Percentiles rank a stretch among this genome's conserved stretches.
phyloP scores from a whole-genome alignment of 2,113 vertebrate genomes.

The Excalfactoria chinensis region DNA sequence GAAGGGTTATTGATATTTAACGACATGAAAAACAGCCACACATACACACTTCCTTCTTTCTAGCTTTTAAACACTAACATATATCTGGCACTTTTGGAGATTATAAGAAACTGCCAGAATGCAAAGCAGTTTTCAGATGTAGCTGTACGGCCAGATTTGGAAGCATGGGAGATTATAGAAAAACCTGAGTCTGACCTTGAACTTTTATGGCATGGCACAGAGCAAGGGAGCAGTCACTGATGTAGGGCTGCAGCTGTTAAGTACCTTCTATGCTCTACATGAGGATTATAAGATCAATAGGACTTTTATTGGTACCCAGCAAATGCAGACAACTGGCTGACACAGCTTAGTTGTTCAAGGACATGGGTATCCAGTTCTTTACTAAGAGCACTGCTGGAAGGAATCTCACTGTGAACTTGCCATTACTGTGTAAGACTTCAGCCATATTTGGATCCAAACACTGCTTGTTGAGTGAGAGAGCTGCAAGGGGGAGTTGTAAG shows the following conservation, averaged over 20 bases:
- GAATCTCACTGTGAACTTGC: neutral
- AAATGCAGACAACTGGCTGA: neutral
- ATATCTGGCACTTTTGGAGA: neutral
- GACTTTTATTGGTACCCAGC: neutral
- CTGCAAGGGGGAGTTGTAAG: neutral
- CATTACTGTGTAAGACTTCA: neutral
- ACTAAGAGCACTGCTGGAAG: neutral
- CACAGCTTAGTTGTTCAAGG: neutral
- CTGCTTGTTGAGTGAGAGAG: neutral
- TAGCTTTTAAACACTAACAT: neutral
- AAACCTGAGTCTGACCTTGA: neutral
- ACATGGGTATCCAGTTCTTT: neutral
- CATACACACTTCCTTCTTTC: neutral
- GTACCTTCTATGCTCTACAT: rapidly evolving
- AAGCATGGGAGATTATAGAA: neutral
- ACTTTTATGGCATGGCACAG: neutral
- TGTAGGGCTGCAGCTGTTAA: neutral
- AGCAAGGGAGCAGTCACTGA: neutral
- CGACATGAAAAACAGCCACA: neutral
- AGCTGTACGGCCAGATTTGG: neutral
- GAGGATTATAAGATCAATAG: neutral
- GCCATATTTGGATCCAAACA: neutral
- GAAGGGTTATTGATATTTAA: constrained; percentile 2
- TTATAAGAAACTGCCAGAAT: neutral
- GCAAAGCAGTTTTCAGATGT: neutral